Evolutionary conservation across 1,140 invertebrate species (phyloP).

Genomic region (Odontomachus brunneus): DNA sequence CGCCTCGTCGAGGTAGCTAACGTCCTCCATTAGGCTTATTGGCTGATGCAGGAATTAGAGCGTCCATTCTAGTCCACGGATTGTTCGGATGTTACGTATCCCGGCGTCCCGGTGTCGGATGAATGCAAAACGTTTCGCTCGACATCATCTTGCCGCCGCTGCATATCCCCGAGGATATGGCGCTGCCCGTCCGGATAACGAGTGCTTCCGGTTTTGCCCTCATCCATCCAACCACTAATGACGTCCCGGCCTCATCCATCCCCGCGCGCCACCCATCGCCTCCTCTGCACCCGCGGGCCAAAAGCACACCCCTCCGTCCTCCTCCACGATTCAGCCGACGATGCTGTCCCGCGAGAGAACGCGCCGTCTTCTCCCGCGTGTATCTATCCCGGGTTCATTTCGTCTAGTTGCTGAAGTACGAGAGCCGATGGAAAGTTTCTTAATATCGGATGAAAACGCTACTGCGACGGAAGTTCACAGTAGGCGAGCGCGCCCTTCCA

Average conservation of each 20-base stretch:
- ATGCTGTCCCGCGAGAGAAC: not conserved
- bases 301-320: not conserved
- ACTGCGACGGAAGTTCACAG: conserved; percentile 59
- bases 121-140: conserved; percentile 73
- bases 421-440: conserved; percentile 81
- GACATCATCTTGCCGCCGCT: conserved; percentile 57
- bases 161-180: conserved; percentile 53
- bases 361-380: conserved; percentile 42
- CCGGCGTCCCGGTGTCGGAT: conserved; percentile 58
- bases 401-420: conserved; percentile 61
- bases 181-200: conserved; percentile 63
- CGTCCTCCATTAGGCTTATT: conserved; percentile 74
- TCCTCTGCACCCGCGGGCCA: too few species aligned
- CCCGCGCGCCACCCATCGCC: conserved; percentile 5
- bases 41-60: conserved; percentile 64
- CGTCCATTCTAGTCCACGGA: conserved; percentile 59
- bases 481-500: conserved; percentile 13
- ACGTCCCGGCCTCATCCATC: conserved; percentile 54
- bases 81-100: conserved; percentile 64
- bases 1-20: conserved; percentile 63
- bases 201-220: conserved; percentile 76
- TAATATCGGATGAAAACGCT: conserved; percentile 78
- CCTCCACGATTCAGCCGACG: conserved; percentile 33
- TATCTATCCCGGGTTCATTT: conserved; percentile 67
- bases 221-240: conserved; percentile 74